Percentiles rank a stretch among this genome's conserved stretches.
phyloP scores from a whole-genome alignment of 2,113 vertebrate species.

The Phrynosoma blainvillii region DNA sequence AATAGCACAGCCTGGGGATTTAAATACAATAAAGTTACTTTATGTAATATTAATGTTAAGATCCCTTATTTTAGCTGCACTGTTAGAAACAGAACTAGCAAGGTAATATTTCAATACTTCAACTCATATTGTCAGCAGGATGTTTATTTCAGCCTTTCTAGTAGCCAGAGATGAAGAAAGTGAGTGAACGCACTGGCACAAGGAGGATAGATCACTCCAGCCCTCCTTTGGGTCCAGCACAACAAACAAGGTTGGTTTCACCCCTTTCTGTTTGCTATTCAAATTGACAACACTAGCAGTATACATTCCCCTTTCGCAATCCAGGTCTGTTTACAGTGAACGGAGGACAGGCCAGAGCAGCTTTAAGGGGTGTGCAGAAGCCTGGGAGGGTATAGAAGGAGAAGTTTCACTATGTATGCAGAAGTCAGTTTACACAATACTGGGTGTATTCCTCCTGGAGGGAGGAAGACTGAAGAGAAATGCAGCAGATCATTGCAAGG shows the following conservation, averaged over 20 bases:
- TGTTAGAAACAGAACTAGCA: not conserved
- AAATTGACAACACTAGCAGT: not conserved
- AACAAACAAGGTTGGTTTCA: not conserved
- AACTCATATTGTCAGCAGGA: not conserved
- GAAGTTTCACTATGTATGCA: not conserved
- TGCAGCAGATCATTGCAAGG: not conserved
- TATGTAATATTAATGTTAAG: not conserved
- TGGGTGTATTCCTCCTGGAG: not conserved
- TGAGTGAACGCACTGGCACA: not conserved
- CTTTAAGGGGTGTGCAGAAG: not conserved
- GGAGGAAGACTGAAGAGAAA: not conserved
- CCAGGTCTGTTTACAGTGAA: not conserved
- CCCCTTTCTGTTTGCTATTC: too few relatives aligned
- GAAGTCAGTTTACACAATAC: not conserved
- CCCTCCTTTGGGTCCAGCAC: not conserved
- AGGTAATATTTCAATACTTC: not conserved
- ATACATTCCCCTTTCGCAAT: not conserved
- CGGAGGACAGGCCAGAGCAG: not conserved
- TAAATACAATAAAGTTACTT: not conserved
- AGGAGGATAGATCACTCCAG: not conserved
- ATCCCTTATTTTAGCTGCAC: not conserved
- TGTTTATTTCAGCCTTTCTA: not conserved
- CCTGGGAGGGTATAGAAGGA: not conserved
- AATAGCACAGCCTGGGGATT: too few relatives aligned
- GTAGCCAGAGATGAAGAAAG: not conserved